Evolutionary conservation across 2,113 vertebrate genomes (phyloP), one percentile per base, ranked within the genome.

Genomic region (Phylloscopus trochilus): DNA sequence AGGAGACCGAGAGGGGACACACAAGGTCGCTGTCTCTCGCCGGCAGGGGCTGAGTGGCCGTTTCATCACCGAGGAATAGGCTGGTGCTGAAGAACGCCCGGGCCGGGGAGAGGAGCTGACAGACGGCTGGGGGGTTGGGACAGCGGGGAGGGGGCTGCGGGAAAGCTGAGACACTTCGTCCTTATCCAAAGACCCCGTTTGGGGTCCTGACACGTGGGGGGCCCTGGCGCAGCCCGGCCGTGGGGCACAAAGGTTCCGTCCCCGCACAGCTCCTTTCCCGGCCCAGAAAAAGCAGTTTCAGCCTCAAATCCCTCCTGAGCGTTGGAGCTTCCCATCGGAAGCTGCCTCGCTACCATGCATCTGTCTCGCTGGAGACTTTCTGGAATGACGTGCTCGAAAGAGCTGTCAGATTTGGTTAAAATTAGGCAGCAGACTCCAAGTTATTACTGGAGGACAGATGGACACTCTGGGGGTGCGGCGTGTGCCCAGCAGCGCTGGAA

Each of bases 41-140:
- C 27, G 23, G 90, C 89, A 68, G 63, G 1, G 11, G 83, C 92
- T 96, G 95, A 97, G 86, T 30, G 52, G 92, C 93, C 13, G 31
- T 96, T 96, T 96, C 96, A 93, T 97, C 92, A 66, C 96, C 26
- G 22, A 73, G 67, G 94, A 97, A 94, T 93, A 77, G 96, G 66
- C 80, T 89, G 90, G 94, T 91, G 97, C 96, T 94, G 92, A 95
- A 83, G 93, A 96, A 51, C 33, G 21, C 60, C 86, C 56, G 69
- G 91, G 93, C 84, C 12, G 30, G 67, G 20, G 13, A 76, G 37
- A 93, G 83, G 89, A 90, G 93, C 87, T 96, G 96, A 96, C 72
- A 91, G 94, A 97, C 56, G 7, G 68, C 44, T 13, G 22, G 56
- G 52, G 87, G 47, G 62, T 70, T 78, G 82, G 33, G 76, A 14